These are phyloP conservation scores for Drosophila atripex DNA, from an alignment of 2,888 invertebrate genomes.

Conservation along the genomic window DNA sequence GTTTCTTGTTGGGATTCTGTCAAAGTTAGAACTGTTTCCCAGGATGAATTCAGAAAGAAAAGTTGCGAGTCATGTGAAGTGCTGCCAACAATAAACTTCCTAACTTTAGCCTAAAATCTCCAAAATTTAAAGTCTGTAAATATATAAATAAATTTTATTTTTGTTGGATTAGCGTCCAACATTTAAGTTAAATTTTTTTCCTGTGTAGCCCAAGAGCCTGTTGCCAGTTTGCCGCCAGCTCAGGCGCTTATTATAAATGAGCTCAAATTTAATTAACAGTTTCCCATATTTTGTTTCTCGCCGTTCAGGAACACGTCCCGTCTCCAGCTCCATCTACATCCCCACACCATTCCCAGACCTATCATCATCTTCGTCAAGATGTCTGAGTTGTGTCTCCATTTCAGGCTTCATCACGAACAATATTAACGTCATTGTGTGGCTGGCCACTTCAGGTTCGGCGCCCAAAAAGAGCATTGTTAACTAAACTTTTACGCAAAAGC, in stretches of 20 bases:
- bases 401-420: conserved; percentile 70
- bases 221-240: conserved; percentile 29
- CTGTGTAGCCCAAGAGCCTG: conserved; percentile 10
- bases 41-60: background rate
- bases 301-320: conserved; percentile 18
- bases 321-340: conserved; percentile 17
- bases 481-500: conserved; percentile 60
- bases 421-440: conserved; percentile 59
- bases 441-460: conserved; percentile 28
- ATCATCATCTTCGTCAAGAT: conserved; percentile 33
- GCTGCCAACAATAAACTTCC: too few relatives aligned
- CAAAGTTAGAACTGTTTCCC: background rate
- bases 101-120: too few relatives aligned
- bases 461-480: conserved; percentile 56
- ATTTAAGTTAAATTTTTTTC: too few relatives aligned
- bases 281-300: conserved; percentile 66
- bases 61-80: background rate
- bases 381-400: conserved; percentile 39
- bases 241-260: conserved; percentile 70
- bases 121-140: too few relatives aligned
- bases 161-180: too few relatives aligned
- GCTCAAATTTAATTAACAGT: conserved; percentile 79
- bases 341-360: background rate
- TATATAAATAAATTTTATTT: too few relatives aligned
- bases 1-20: conserved; percentile 8